Evolutionary conservation across 2,797 vertebrate genomes (phyloP).

Genomic region (Muraenolepis orangiensis): DNA sequence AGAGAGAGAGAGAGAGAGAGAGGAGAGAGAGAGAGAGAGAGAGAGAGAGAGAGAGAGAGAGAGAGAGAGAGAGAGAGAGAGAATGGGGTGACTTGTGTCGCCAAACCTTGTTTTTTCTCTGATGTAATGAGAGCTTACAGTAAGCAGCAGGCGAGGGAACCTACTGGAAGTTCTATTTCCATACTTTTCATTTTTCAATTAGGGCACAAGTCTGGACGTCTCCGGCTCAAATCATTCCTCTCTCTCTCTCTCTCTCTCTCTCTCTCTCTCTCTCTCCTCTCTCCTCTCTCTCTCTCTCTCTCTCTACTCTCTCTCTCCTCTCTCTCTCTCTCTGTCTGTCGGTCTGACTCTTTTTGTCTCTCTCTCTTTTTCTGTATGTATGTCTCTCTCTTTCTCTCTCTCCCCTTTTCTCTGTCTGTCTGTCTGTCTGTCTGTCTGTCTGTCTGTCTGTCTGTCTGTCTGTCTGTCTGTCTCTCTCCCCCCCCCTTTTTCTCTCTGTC

Average conservation of each 20-base stretch:
- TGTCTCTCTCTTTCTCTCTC: too few species aligned
- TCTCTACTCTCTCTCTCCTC: too few species aligned
- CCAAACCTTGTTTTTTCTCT: conserved; percentile 45
- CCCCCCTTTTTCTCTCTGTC: too few species aligned
- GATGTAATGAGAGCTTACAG: conserved; percentile 67
- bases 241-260: background rate
- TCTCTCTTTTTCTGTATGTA: too few species aligned
- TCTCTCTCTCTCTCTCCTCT: background rate
- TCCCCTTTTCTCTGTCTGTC: too few species aligned
- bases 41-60: conserved; percentile 1
- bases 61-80: background rate
- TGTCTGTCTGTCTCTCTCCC: background rate
- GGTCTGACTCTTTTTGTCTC: too few species aligned
- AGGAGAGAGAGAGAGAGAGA: background rate
- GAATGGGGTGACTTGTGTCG: conserved; percentile 27
- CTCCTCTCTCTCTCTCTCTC: background rate
- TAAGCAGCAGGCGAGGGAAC: conserved; percentile 50
- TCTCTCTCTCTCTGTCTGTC: too few species aligned
- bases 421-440: too few species aligned
- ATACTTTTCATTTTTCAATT: conserved; percentile 50
- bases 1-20: background rate
- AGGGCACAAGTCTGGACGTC: conserved; percentile 12
- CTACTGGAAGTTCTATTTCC: conserved; percentile 57
- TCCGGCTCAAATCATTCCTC: conserved; percentile 20
- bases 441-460: too few species aligned